Percentiles rank a stretch among this genome's conserved stretches.
phyloP scores from a whole-genome alignment of 2,113 vertebrate genomes.

The Chrysochloris asiatica region DNA sequence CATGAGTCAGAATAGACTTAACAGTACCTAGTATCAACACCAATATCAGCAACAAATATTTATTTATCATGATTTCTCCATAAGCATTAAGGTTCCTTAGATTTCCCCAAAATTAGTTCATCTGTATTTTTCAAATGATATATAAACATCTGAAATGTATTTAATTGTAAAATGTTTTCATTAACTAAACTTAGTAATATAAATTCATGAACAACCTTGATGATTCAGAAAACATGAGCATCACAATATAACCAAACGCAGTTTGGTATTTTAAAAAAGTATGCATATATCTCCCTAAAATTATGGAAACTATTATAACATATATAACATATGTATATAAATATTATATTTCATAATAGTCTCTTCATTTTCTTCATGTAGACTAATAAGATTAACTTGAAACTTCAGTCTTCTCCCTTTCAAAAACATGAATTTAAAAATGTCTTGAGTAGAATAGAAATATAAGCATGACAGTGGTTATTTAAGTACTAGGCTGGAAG shows the following conservation, averaged over 20 bases:
- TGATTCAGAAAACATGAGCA: neutral
- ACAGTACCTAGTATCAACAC: too few relatives aligned
- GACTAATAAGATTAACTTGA: slow-evolving; percentile 21
- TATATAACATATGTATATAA: slow-evolving; percentile 11
- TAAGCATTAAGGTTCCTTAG: neutral
- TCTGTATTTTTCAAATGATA: neutral
- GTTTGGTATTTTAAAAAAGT: neutral
- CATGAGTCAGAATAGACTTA: too few relatives aligned
- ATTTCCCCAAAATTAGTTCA: slow-evolving; percentile 4
- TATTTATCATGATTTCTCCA: too few relatives aligned
- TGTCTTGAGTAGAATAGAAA: slow-evolving; percentile 11
- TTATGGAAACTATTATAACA: neutral
- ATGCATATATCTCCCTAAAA: neutral
- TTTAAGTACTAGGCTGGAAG: neutral
- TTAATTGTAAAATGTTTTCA: neutral
- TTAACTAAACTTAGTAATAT: too few relatives aligned
- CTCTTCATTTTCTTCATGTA: slow-evolving; percentile 12
- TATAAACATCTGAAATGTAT: neutral
- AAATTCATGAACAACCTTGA: neutral
- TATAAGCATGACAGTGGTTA: neutral
- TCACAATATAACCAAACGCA: neutral
- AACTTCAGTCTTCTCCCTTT: slow-evolving; percentile 11
- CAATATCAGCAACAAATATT: too few relatives aligned
- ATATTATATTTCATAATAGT: neutral
- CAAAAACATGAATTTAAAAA: neutral